Conservation (phyloP, 2,797 vertebrate genomes). For the Scleropages formosus region DNA sequence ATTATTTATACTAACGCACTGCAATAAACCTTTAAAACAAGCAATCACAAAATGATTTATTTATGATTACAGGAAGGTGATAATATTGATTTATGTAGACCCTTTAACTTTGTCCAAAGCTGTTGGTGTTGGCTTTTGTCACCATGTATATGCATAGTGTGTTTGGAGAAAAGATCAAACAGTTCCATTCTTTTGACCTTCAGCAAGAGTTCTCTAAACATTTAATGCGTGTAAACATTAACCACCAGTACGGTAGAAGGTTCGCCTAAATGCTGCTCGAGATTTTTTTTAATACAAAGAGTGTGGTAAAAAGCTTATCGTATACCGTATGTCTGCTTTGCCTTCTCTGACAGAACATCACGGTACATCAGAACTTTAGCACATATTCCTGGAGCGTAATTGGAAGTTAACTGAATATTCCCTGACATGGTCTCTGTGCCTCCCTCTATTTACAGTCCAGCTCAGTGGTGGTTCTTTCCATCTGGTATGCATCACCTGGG, state of each 20-base stretch:
- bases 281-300: neutral
- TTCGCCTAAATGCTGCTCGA: conserved; percentile 51
- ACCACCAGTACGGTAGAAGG: conserved; percentile 47
- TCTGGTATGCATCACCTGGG: conserved; percentile 20
- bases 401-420: neutral
- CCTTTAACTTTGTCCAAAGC: conserved; percentile 16
- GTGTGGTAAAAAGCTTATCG: neutral
- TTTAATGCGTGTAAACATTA: conserved; percentile 68
- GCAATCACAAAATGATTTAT: conserved; percentile 2
- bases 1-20: neutral
- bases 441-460: conserved; percentile 25
- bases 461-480: conserved; percentile 8
- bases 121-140: conserved; percentile 20
- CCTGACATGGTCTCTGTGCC: neutral
- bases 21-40: conserved; percentile 14
- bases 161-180: conserved; percentile 59
- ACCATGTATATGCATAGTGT: conserved; percentile 18
- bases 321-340: neutral
- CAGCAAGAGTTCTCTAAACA: conserved; percentile 57
- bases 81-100: conserved; percentile 24
- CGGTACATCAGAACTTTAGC: conserved; percentile 2
- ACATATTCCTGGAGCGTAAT: neutral
- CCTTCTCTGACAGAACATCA: conserved; percentile 7
- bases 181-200: conserved; percentile 61
- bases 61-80: conserved; percentile 8